Base-by-base conservation (phyloP, 30 jellyfish, hydroid and myxozoan genomes). In the Hydractinia echinata region DNA sequence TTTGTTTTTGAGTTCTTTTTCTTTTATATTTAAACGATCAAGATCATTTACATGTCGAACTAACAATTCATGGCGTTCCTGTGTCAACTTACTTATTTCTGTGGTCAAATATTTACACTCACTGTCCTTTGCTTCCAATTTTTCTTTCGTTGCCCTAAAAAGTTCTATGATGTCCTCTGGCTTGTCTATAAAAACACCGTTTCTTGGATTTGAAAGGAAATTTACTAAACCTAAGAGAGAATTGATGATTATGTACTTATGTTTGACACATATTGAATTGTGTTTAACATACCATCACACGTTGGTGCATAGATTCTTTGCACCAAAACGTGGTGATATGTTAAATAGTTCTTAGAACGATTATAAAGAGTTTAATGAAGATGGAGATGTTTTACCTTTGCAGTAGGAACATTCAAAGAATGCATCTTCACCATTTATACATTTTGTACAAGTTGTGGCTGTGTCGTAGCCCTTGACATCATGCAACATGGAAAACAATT, bases 41-140 rank as follows among this genome's bases (percentile, higher is more conserved):
- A n/a, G 74, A 13, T 64, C 74, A n/a, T 64, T 64, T 44, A 64
- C 74, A 64, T 51, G 19, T 0, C 74, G 74, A 64, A 51, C 74
- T 6, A 64, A n/a, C 51, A 44, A 64, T 7, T n/a, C 10, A 13
- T 64, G 19, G 39, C 39, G 39, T 1, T 64, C 74, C 10, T 64
- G 19, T 64, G 19, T 64, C 74, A 64, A 44, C 16, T 64, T 64
- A 51, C 74, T 64, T 7, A 44, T n/a, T 51, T 64, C 74, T 7
- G 74, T n/a, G 10, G 39, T 13, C 9, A 7, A 64, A 7, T 51
- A 6, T 64, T 64, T 64, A 6, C 19, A n/a, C 39, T 64, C 74
- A 7, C 39, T 44, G 18, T 64, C 74, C 16, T 64, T 64, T 13
- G 74, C 19, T 64, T 64, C 18, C 7, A 64, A 3, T 64, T 64